Evolutionary conservation across 92 coral and sea anemone species (phyloP).

Genomic region (Epizoanthus fatuus): DNA sequence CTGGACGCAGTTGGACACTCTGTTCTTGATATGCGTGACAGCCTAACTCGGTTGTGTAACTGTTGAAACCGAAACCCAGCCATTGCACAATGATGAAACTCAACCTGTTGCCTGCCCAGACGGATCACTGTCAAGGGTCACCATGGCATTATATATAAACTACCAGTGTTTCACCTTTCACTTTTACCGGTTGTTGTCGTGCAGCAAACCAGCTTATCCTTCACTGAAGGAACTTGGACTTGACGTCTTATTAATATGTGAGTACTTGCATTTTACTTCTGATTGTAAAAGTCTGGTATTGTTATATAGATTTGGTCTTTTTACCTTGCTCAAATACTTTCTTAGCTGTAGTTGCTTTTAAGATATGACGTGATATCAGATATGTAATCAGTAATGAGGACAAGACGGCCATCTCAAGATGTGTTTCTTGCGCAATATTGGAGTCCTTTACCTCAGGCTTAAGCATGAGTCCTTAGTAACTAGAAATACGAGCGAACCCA

Average conservation of each 20-base stretch:
- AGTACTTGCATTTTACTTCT: background rate
- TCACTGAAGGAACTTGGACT: constrained; percentile 18
- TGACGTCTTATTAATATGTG: background rate
- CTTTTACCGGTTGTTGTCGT: background rate
- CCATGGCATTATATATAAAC: background rate
- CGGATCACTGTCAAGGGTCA: background rate
- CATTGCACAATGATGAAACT: constrained; percentile 22
- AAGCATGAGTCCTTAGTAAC: no score
- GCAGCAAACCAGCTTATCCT: constrained; percentile 4
- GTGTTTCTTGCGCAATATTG: no score
- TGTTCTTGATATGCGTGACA: no score
- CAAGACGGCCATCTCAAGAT: no score
- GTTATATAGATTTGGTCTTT: no score
- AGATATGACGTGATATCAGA: no score
- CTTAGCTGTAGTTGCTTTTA: background rate
- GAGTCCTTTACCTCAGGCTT: no score
- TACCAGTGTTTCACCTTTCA: background rate
- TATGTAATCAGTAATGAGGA: no score
- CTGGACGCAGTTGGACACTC: no score
- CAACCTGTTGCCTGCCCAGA: background rate
- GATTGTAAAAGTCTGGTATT: background rate
- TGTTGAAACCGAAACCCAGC: background rate
- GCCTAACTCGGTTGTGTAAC: no score
- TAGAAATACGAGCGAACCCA: no score
- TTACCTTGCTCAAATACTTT: no score